Base-by-base conservation (phyloP, 2,113 vertebrate genomes). In the Crotalus tigris region DNA sequence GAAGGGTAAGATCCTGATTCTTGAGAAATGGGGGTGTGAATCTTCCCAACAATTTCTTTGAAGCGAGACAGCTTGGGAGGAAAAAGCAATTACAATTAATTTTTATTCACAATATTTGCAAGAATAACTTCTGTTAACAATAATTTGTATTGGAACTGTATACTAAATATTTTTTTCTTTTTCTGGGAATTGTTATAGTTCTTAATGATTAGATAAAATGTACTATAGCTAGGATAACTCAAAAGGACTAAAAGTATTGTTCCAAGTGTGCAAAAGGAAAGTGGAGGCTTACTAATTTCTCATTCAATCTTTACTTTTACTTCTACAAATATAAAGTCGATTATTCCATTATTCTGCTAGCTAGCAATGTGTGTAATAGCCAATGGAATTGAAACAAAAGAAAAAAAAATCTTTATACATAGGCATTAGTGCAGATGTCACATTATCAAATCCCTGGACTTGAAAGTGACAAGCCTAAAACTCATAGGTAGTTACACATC, bases 21-120 rank as follows among this genome's bases (percentile, higher is more conserved):
- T 86, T 92, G 21, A 69, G 3, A 0, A 54, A 8, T 0, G 54
- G 81, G 44, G 1, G 5, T 13, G 4, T 93, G 88, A 0, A 93
- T 19, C 81, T 44, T 93, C 81, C 12, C 88, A 87, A 93, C 92
- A 24, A 90, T 2, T 44, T 93, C 88, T 46, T 23, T 93, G 88
- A 93, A 93, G 81, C 92, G 92, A 87, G 92, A 93, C 0, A 54
- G 0, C 92, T 93, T 46, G 87, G 26, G 26, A 54, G 17, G 8
- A 46, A 64, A 90, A 29, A 64, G 49, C 1, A 9, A 29, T 33
- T 23, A 46, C 54, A 81, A 81, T 57, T 69, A 89, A 58, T 11
- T 92, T 13, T 53, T 12, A 49, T 46, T 3, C 17, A 86, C 11
- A 86, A 5, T 44, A n/a, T 46, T 90, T 86, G 7, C 21, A n/a